Base-by-base conservation (phyloP, 2,797 vertebrate species). In the Propithecus deckenii region DNA sequence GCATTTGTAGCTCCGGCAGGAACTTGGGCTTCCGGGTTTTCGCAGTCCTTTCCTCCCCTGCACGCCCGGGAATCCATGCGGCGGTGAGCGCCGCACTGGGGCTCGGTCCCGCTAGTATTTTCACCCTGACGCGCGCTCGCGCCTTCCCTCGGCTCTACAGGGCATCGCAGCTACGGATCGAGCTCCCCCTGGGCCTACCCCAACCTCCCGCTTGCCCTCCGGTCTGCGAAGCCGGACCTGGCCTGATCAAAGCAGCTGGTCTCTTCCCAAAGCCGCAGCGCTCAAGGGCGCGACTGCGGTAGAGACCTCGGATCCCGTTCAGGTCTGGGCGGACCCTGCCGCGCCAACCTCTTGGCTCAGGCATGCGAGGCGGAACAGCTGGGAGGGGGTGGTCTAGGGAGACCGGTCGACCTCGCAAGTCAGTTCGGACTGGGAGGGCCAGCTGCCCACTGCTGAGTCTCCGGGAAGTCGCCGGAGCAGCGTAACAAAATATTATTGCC, bases 401-500 rank as follows among this genome's bases (percentile, higher is more conserved):
- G 65, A 41, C 41, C 1, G 17, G 48, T 14, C 46, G n/a, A 59
- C 59, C 46, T 72, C 11, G 20, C 75, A 50, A 46, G 69, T 71
- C 50, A 14, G 15, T 46, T 59, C 30, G 88, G 78, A 79, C 90
- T 48, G 52, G 63, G 75, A 81, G 76, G 55, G 65, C 38, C 8
- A 12, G 52, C 80, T 79, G 72, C 65, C 61, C 17, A 72, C 4
- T 18, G 86, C 72, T n/a, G 46, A 52, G 78, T 86, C 95, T 96
- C 92, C 12, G 11, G 11, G 72, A 95, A 35, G 67, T 86, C 80
- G 48, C 95, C 32, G 80, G 63, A 81, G 78, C 88, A 28, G 65
- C 71, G 86, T 55, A 46, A 96, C 96, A 91, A 92, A 97, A 83
- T 72, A 75, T 69, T 89, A 61, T 65, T 41, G 61, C 78, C 15